These are phyloP conservation scores for Fistularia commersonii DNA, from an alignment of 2,797 vertebrate genomes.

Conservation along the genomic window DNA sequence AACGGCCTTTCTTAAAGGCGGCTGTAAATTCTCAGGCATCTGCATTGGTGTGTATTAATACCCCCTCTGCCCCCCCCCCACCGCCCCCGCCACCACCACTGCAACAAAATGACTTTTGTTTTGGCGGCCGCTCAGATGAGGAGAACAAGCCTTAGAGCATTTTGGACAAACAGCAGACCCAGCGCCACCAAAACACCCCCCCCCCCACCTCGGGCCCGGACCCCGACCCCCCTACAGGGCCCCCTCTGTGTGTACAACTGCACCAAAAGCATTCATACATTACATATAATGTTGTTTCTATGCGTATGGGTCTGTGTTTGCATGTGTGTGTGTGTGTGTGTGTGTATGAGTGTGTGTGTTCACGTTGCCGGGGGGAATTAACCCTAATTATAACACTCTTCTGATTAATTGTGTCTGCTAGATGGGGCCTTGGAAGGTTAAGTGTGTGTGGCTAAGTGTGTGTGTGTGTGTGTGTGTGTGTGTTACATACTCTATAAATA, in stretches of 20 bases:
- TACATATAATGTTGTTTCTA: conserved; percentile 59
- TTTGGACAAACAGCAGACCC: conserved; percentile 62
- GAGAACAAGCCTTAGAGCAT: conserved; percentile 65
- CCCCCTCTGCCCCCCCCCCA: conserved; percentile 16
- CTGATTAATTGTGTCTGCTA: conserved; percentile 70
- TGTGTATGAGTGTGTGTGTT: conserved; percentile 40
- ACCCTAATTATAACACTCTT: conserved; percentile 73
- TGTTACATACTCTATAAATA: conserved; percentile 67
- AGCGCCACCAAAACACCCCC: conserved; percentile 36
- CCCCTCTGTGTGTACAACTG: conserved; percentile 43
- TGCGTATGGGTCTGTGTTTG: conserved; percentile 44
- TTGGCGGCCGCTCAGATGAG: conserved; percentile 45
- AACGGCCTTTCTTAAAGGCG: conserved; percentile 60
- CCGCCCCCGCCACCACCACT: conserved; percentile 18
- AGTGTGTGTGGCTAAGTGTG: too few species aligned
- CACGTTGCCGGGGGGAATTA: conserved; percentile 60
- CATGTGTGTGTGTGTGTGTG: conserved; percentile 51
- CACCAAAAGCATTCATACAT: conserved; percentile 58
- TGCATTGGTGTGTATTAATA: conserved; percentile 63
- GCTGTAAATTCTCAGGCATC: conserved; percentile 42
- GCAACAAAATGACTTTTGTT: conserved; percentile 77
- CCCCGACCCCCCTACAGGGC: conserved; percentile 31
- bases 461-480: conserved; percentile 6
- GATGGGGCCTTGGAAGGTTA: conserved; percentile 15
- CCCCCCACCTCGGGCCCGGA: conserved; percentile 17